A percentile compares a stretch with the other conserved stretches of the same genome.
These are phyloP conservation scores for Himalopsyche phryganea DNA, from an alignment of 1,140 invertebrate genomes.

Conservation along the genomic window DNA sequence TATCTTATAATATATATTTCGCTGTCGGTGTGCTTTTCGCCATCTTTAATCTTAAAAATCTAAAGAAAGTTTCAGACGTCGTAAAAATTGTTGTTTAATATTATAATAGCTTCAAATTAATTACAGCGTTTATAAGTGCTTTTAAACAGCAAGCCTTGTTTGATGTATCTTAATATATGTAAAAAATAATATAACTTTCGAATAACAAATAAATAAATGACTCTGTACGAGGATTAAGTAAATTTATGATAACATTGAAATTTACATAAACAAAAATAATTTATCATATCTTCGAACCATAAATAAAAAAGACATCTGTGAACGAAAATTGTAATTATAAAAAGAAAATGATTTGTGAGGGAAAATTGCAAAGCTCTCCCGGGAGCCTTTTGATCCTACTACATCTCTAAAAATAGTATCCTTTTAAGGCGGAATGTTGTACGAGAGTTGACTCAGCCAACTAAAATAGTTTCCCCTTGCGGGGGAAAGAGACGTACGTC, in stretches of 20 bases:
- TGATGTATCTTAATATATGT: too few species aligned
- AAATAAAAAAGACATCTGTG: too few species aligned
- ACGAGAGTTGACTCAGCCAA: too few species aligned
- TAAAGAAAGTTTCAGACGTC: background rate
- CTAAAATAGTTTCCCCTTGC: background rate
- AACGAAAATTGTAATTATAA: background rate
- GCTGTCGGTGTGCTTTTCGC: slow-evolving; percentile 1
- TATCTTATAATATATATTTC: slow-evolving; percentile 2
- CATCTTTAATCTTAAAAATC: slow-evolving; percentile 2
- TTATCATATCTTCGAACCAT: too few species aligned
- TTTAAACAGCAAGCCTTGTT: too few species aligned
- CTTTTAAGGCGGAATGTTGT: background rate
- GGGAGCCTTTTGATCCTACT: background rate
- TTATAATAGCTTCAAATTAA: slow-evolving; percentile 2
- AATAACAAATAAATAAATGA: too few species aligned
- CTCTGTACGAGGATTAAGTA: too few species aligned
- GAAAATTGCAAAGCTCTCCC: background rate
- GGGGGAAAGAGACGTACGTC: background rate
- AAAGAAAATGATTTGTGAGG: background rate
- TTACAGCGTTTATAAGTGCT: background rate
- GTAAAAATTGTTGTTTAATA: slow-evolving; percentile 7
- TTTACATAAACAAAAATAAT: too few species aligned
- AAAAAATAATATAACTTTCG: too few species aligned
- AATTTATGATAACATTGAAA: too few species aligned
- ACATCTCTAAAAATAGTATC: background rate